These are phyloP conservation scores for Grus americana DNA, from an alignment of 2,113 vertebrate genomes.

Conservation along the genomic window DNA sequence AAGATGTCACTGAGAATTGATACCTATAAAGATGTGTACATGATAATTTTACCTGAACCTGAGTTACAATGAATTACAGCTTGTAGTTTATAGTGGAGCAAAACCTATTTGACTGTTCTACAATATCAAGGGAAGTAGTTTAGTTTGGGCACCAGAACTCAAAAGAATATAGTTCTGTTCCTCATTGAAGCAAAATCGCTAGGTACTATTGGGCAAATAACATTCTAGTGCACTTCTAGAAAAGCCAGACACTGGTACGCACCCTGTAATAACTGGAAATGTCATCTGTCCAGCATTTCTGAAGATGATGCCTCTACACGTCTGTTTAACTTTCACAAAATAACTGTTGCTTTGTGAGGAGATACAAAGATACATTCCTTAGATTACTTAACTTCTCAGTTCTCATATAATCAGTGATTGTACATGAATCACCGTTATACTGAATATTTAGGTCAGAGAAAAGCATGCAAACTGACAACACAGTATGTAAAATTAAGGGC, in stretches of 20 bases:
- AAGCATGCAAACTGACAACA: background rate
- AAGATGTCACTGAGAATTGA: background rate
- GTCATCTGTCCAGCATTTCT: background rate
- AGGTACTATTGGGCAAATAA: background rate
- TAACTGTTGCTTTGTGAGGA: background rate
- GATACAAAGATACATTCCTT: background rate
- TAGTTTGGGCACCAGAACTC: background rate
- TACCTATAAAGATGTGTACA: background rate
- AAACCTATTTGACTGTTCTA: background rate
- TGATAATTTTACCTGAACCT: background rate
- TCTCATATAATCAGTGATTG: background rate
- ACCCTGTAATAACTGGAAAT: background rate
- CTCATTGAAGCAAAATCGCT: background rate
- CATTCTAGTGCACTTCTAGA: background rate
- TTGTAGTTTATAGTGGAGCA: background rate
- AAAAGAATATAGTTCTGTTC: background rate
- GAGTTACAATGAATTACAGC: background rate
- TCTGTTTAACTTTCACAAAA: background rate
- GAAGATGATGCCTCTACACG: background rate
- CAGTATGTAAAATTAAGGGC: background rate
- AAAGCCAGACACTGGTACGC: background rate
- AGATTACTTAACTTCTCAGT: background rate
- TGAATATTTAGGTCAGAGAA: constrained; percentile 11
- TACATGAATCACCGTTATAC: background rate
- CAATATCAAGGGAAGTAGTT: background rate